Base-by-base conservation (phyloP, 2,888 invertebrate species). In the Bedellia somnulentella region DNA sequence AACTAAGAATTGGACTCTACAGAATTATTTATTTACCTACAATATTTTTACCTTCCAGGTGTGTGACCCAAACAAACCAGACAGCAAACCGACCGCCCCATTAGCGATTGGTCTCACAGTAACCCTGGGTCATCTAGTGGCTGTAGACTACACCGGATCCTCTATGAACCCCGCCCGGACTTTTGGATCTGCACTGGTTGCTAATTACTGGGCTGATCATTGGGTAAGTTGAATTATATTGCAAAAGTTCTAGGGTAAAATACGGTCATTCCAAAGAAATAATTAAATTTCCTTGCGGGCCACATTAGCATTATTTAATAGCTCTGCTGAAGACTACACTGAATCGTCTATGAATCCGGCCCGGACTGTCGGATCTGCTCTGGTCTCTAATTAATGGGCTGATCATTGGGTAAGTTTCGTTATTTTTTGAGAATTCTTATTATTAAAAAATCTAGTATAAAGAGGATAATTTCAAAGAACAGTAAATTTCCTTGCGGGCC, bases 311-410 rank as follows among this genome's bases (percentile, higher is more conserved):
- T n/a, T n/a, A n/a, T n/a, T n/a, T n/a, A n/a, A n/a, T n/a, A n/a
- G n/a, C n/a, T n/a, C n/a, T n/a, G n/a, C n/a, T n/a, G n/a, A n/a
- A n/a, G n/a, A 3, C 64, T 83, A 81, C 49, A 93, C 93, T 5
- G 92, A 93, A 24, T 83, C 92, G 23, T 88, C 93, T 44, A 93
- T 94, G 93, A 94, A 94, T 70, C 93, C 93, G 0, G 94, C 94
- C 0, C 80, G 94, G 37, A 87, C 89, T 35, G 83, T 94, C 48
- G 94, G 94, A 34, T 89, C 92, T 1, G 90, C 94, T 2, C 82
- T 92, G n/a, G n/a, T n/a, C n/a, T n/a, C n/a, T 14, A 81, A 82
- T 35, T 62, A 67, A 15, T 94, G 90, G 86, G 60, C 67, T 3
- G 61, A 89, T 43, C 94, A 94, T 47, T 94, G 93, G 93, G 86